Percentiles rank a stretch among this genome's conserved stretches.
Evolutionary conservation across 1,140 invertebrate genomes (phyloP).

Genomic region (Chironomus tepperi): DNA sequence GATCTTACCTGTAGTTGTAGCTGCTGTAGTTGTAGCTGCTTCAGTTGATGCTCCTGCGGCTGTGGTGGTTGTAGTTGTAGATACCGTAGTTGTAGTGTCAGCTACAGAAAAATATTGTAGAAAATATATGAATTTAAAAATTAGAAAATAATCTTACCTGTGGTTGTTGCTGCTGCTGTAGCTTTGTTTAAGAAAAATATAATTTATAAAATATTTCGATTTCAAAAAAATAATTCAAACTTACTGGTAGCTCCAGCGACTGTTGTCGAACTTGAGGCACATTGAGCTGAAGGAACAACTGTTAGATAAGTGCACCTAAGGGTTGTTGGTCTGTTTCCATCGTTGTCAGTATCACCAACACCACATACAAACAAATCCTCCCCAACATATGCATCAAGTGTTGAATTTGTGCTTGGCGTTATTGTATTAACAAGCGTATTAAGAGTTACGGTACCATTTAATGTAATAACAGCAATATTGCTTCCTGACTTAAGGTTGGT

Average conservation of each 20-base stretch:
- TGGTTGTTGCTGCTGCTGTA: neutral
- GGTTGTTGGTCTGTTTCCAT: neutral
- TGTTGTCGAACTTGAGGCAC: neutral
- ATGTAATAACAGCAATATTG: neutral
- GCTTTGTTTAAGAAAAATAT: neutral
- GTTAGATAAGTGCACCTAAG: neutral
- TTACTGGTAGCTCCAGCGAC: no score
- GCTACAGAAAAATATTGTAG: neutral
- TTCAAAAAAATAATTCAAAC: no score
- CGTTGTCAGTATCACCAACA: neutral
- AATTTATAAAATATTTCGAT: no score
- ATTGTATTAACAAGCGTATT: neutral
- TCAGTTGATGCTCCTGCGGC: neutral
- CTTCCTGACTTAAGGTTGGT: neutral
- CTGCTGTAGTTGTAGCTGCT: neutral
- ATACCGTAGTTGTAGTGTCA: neutral
- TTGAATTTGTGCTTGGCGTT: neutral
- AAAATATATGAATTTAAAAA: neutral
- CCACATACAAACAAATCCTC: neutral
- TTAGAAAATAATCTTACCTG: neutral
- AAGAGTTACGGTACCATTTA: neutral
- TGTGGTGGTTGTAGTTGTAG: neutral
- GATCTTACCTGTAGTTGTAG: neutral
- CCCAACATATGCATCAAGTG: neutral
- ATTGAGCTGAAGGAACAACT: neutral